Base-by-base conservation (phyloP, 2,888 invertebrate species). In the Spodoptera littoralis region DNA sequence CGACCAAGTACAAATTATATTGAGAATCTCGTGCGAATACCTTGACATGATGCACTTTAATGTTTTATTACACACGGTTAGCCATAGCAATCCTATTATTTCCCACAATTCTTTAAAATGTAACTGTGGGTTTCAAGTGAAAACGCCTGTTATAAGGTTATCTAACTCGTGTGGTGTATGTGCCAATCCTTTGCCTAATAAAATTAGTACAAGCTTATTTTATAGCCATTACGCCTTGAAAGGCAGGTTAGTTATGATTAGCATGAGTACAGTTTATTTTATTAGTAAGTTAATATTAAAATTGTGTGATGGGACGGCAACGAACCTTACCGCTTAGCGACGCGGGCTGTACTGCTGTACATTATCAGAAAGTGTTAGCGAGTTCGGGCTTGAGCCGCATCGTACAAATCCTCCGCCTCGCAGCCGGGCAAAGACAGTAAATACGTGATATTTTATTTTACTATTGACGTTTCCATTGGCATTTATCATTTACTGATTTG, bases 401-500 rank as follows among this genome's bases (percentile, higher is more conserved):
- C 58, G 52, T 68, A 73, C 67, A 73, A 65, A 66, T 65, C 60
- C 60, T 73, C 72, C 76, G 76, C 72, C 73, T 72, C 66, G 53
- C 56, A 71, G 60, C 61, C 70, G 59, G 76, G 63, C 77, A 69
- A 67, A 73, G 69, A 71, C 77, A 76, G 66, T 76, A 52, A 69
- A 80, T 72, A 72, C 68, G 84, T 85, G 82, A 87, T 86, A 83
- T 77, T 79, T 85, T 76, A 54, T 64, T 79, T 84, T 83, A 84
- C 65, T 80, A 81, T 68, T 81, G 22, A 67, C 54, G 61, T 86
- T 84, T 88, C 83, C 82, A 87, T 85, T 84, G 87, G 88, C 88
- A 89, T 90, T 88, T 88, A 89, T 87, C 81, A 79, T 86, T 87
- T 84, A 81, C 79, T 51, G 67, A 78, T 81, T 80, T 79, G 55